phyloP scores from a whole-genome alignment of 1,140 invertebrate genomes.

The Heliothis subflexa region DNA sequence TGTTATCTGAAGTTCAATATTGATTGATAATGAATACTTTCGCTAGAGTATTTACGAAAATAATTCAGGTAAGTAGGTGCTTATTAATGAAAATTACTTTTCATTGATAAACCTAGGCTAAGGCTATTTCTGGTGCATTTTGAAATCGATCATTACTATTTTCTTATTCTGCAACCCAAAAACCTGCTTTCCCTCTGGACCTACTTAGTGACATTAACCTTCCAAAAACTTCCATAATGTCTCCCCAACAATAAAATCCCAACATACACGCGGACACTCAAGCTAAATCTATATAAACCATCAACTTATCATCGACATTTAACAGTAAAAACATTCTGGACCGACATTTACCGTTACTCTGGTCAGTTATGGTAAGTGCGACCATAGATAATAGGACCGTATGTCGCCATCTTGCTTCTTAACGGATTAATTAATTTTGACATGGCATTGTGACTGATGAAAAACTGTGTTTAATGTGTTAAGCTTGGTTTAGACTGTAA shows the following conservation, averaged over 20 bases:
- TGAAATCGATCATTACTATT: no score
- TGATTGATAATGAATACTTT: not conserved
- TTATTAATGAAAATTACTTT: not conserved
- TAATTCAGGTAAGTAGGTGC: not conserved
- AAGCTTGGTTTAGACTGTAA: no score
- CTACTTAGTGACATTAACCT: not conserved
- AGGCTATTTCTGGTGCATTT: no score
- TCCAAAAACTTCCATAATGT: not conserved
- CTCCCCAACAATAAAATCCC: constrained; percentile 20
- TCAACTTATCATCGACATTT: constrained; percentile 61
- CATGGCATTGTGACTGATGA: constrained; percentile 59
- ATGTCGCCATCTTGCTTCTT: constrained; percentile 29
- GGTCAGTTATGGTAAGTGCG: constrained; percentile 51
- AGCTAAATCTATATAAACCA: constrained; percentile 50
- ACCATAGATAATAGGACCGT: constrained; percentile 38
- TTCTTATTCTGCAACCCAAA: no score
- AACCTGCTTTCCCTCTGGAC: no score
- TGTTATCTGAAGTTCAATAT: not conserved
- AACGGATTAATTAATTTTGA: constrained; percentile 65
- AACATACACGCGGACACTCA: not conserved
- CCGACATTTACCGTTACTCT: constrained; percentile 68
- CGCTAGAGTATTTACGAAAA: not conserved
- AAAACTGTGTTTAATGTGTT: constrained; percentile 52
- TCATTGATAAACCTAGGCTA: no score
- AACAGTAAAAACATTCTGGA: constrained; percentile 78